These are phyloP conservation scores for Acronicta leporina DNA, from an alignment of 2,888 invertebrate genomes.

Conservation along the genomic window DNA sequence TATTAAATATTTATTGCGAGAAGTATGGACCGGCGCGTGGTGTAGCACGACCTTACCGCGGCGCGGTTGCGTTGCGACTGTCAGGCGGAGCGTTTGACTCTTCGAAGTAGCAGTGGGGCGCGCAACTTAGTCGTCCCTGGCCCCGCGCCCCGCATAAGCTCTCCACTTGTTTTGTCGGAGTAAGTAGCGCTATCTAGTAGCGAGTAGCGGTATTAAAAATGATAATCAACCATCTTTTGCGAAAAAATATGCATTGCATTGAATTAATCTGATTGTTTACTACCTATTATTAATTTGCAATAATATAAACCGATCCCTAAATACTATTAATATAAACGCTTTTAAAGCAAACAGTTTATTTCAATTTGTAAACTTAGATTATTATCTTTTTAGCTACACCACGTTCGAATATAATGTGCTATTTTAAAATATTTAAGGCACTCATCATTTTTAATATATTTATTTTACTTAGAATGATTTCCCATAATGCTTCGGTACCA, in stretches of 20 bases:
- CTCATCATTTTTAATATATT: too few species aligned
- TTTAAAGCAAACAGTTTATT: too few species aligned
- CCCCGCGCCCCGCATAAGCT: slow-evolving; percentile 73
- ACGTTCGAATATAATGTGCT: too few species aligned
- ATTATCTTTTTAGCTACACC: too few species aligned
- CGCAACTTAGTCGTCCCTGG: slow-evolving; percentile 76
- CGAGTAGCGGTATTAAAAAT: slow-evolving; percentile 62
- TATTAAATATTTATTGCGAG: slow-evolving; percentile 85
- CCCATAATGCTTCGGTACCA: too few species aligned
- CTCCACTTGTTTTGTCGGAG: slow-evolving; percentile 54
- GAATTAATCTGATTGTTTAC: neutral
- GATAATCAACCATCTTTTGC: neutral
- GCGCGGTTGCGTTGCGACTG: slow-evolving; percentile 85
- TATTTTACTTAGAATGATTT: too few species aligned
- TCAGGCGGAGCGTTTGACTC: slow-evolving; percentile 78
- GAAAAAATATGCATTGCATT: neutral
- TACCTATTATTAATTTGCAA: neutral
- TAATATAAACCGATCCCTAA: too few species aligned
- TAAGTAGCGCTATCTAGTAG: slow-evolving; percentile 76
- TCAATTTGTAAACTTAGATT: too few species aligned
- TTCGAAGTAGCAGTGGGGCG: slow-evolving; percentile 84
- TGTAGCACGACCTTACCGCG: slow-evolving; percentile 76
- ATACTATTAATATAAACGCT: too few species aligned
- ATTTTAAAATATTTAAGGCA: too few species aligned
- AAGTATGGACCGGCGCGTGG: slow-evolving; percentile 72